Base-by-base conservation (phyloP, 2,797 vertebrate species). In the Coranthus polyacanthus region DNA sequence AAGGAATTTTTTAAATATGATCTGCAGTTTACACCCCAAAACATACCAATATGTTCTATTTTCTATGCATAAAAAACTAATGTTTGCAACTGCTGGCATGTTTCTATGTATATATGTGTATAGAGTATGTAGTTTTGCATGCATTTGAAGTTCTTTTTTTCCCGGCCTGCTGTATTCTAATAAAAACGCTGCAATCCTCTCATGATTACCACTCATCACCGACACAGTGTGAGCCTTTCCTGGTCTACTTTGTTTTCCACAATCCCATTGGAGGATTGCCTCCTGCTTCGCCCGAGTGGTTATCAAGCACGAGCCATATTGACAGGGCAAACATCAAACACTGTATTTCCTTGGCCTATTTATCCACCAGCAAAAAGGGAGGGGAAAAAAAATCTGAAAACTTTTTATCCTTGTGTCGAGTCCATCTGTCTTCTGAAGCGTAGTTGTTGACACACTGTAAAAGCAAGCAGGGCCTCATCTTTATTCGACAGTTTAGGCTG, bases 291-390 rank as follows among this genome's bases (percentile, higher is more conserved):
- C 42, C 60, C 47, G 38, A 12, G 8, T 38, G 68, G 43, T 68
- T 82, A 80, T 83, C 77, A 68, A 75, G 70, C 46, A 29, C 16
- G 15, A 49, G 55, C 56, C 67, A 65, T 66, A 81, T 66, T 75
- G 78, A 75, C 81, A 69, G 55, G 53, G n/a, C 44, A 58, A 73
- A 73, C 62, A 79, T 76, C 75, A 77, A 66, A 75, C 46, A 24
- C 24, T 32, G 41, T 54, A 63, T 70, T 56, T 44, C 57, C 45
- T 52, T 17, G 26, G 56, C 61, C 53, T 60, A 39, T 78, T 75
- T 72, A 72, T 45, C 58, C 52, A 52, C 16, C 0, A 18, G 37
- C 20, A 36, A 56, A 42, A 74, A 53, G 12, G 7, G 39, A 18
- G 3, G 11, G 5, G 1, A 8, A 11, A 12, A 58, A 32, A 24